These are phyloP conservation scores for Caenorhabditis japonica DNA, from an alignment of 2,888 invertebrate species.

Conservation along the genomic window DNA sequence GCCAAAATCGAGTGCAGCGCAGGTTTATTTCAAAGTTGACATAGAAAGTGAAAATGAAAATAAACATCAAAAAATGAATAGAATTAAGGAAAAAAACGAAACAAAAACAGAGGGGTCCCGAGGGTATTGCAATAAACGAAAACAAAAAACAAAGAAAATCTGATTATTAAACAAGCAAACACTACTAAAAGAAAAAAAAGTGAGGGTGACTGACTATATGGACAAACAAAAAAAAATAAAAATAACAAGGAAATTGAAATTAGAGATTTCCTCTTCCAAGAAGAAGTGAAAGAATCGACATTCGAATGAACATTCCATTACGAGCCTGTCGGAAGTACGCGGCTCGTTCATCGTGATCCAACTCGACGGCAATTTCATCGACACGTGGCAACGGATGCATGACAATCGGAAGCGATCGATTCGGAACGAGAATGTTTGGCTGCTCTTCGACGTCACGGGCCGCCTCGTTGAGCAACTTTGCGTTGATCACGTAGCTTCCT, in stretches of 20 bases:
- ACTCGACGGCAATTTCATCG: constrained; percentile 92
- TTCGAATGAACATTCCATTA: constrained; percentile 96
- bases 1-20: not conserved
- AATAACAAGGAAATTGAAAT: not conserved
- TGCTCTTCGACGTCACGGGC: constrained; percentile 39
- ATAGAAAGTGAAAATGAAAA: constrained; percentile 1
- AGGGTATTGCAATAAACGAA: not conserved
- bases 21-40: not conserved
- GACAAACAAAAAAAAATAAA: constrained; percentile 16
- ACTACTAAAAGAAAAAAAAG: not conserved
- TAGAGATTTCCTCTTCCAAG: constrained; percentile 81
- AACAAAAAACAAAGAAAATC: not conserved
- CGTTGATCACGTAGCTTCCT: constrained; percentile 91
- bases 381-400: constrained; percentile 96
- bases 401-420: constrained; percentile 78
- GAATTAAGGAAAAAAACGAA: not conserved
- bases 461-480: constrained; percentile 89
- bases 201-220: constrained; percentile 1
- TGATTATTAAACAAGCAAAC: not conserved
- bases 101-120: not conserved
- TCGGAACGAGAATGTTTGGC: constrained; percentile 48
- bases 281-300: constrained; percentile 94
- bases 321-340: constrained; percentile 99
- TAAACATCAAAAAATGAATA: not conserved
- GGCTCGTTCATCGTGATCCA: constrained; percentile 95